Conservation (phyloP, 2,888 invertebrate species). For the Rosalia funebris region DNA sequence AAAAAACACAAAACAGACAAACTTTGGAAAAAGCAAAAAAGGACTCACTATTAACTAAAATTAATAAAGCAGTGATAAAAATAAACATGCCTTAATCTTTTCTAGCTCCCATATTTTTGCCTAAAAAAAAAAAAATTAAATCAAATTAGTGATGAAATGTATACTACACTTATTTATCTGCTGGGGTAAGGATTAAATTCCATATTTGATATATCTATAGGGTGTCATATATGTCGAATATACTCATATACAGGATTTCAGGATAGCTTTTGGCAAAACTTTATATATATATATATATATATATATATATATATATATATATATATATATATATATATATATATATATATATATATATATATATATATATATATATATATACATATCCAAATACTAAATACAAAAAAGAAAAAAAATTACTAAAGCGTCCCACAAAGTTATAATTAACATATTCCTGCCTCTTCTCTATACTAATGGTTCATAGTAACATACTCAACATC, state of each 20-base stretch:
- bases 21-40: no score
- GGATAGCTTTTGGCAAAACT: no score
- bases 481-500: no score
- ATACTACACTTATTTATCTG: constrained; percentile 17
- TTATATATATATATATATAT: no score
- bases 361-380: not conserved
- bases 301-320: not conserved
- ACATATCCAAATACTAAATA: no score
- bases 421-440: no score
- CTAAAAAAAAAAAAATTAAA: constrained; percentile 68
- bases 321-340: not conserved
- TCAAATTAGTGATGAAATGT: constrained; percentile 30
- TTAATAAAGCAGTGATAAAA: constrained; percentile 47
- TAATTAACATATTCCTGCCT: no score
- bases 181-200: not conserved
- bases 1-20: no score
- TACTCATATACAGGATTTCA: no score
- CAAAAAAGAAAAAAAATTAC: no score
- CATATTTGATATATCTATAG: not conserved
- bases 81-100: constrained; percentile 71
- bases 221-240: not conserved
- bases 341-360: not conserved
- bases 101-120: constrained; percentile 70
- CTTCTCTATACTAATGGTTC: no score
- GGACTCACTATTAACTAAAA: constrained; percentile 29